These are phyloP conservation scores for Aphis gossypii DNA, from an alignment of 1,140 invertebrate genomes.

Conservation along the genomic window DNA sequence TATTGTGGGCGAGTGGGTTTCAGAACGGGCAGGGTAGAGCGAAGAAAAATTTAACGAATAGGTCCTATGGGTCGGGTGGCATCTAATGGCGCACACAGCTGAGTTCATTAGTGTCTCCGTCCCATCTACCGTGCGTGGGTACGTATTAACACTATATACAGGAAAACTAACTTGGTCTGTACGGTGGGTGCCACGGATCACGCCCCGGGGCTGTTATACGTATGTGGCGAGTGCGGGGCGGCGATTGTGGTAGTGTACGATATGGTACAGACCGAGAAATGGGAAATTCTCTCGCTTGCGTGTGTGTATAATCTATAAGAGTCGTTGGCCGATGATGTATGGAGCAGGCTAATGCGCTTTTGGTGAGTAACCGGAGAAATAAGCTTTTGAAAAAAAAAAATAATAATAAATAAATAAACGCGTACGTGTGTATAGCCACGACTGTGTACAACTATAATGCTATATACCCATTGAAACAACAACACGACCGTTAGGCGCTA, in stretches of 20 bases:
- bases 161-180: slow-evolving; percentile 43
- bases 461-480: not conserved
- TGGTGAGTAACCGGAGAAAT: not conserved
- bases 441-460: not conserved
- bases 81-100: slow-evolving; percentile 38
- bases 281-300: slow-evolving; percentile 2
- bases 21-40: not conserved
- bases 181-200: not conserved
- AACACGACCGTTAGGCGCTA: not conserved
- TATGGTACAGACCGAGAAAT: not conserved
- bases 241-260: not conserved
- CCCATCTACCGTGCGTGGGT: not conserved
- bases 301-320: slow-evolving; percentile 5
- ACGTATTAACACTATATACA: slow-evolving; percentile 25
- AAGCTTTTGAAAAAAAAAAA: slow-evolving; percentile 37
- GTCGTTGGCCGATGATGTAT: slow-evolving; percentile 48
- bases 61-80: slow-evolving; percentile 35
- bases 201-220: not conserved
- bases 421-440: not conserved
- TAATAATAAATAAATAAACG: slow-evolving; percentile 6
- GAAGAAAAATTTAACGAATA: slow-evolving; percentile 56
- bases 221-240: not conserved
- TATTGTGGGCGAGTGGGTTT: not conserved
- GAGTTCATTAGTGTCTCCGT: slow-evolving; percentile 44
- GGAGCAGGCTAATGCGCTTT: slow-evolving; percentile 48